Evolutionary conservation across 1,140 invertebrate genomes (phyloP).

Genomic region (Zeugodacus cucurbitae): DNA sequence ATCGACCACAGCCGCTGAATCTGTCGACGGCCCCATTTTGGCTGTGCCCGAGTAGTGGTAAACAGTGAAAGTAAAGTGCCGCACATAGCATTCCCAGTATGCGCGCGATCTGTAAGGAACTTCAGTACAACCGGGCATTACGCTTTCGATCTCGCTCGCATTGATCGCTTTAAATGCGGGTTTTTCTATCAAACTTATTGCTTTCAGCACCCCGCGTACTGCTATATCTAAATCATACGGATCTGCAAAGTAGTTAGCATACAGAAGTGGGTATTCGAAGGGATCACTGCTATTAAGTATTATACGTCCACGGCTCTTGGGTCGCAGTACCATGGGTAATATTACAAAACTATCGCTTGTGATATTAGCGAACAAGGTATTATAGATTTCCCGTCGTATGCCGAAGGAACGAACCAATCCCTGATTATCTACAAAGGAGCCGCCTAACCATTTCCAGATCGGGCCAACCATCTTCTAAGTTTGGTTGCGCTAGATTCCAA

Average conservation of each 20-base stretch:
- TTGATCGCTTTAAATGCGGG: conserved; percentile 71
- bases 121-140: conserved; percentile 74
- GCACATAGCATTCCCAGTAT: conserved; percentile 80
- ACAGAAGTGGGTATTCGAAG: conserved; percentile 80
- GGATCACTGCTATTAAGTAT: conserved; percentile 77
- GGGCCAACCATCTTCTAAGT: conserved; percentile 71
- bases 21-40: conserved; percentile 82
- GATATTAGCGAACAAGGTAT: conserved; percentile 68
- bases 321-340: conserved; percentile 78
- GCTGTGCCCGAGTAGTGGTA: conserved; percentile 85
- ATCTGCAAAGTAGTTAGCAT: conserved; percentile 80
- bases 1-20: conserved; percentile 78
- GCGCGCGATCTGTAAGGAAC: conserved; percentile 73
- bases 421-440: conserved; percentile 68
- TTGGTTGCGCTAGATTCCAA: conserved; percentile 74
- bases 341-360: conserved; percentile 71
- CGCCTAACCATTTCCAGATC: conserved; percentile 76
- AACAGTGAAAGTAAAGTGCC: conserved; percentile 76
- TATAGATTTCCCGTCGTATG: conserved; percentile 70
- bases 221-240: conserved; percentile 74
- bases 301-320: conserved; percentile 79
- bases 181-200: conserved; percentile 71
- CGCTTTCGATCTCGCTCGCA: conserved; percentile 71
- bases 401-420: conserved; percentile 70
- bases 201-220: conserved; percentile 72